Evolutionary conservation across 2,888 invertebrate genomes (phyloP).

Genomic region (Cancer borealis): DNA sequence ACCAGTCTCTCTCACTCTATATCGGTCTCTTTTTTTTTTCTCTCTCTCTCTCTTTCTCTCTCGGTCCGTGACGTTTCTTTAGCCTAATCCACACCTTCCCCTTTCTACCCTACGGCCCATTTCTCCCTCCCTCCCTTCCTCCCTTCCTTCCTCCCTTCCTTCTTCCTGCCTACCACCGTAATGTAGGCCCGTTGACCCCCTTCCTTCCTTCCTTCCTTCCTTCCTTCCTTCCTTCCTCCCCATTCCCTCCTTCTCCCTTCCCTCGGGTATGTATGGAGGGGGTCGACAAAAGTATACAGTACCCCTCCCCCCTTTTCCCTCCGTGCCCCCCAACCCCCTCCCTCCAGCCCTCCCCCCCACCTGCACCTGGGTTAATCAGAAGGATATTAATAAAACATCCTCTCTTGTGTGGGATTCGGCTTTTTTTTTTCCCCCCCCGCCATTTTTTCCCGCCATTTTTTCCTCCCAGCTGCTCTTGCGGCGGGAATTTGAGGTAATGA

Average conservation of each 20-base stretch:
- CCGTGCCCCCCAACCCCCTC: not conserved
- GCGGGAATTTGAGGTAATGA: not conserved
- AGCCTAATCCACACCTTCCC: not conserved
- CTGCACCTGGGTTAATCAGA: slow-evolving; percentile 25
- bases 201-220: not conserved
- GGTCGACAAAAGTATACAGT: not conserved
- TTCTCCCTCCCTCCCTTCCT: slow-evolving; percentile 15
- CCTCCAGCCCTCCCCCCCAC: not conserved
- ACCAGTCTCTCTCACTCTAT: not conserved
- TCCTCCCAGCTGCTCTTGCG: not conserved
- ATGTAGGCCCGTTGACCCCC: slow-evolving; percentile 35
- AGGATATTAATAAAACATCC: slow-evolving; percentile 45
- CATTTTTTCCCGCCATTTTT: slow-evolving; percentile 23
- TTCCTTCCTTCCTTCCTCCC: not conserved
- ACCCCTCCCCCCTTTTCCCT: not conserved
- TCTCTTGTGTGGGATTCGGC: not conserved
- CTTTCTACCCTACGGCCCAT: not conserved
- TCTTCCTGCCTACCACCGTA: not conserved
- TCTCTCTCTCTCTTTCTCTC: not conserved
- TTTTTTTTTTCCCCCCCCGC: not conserved
- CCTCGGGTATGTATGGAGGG: not conserved
- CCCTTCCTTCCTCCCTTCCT: not conserved
- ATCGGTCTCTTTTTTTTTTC: not conserved
- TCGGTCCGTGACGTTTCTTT: not conserved
- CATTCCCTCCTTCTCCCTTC: not conserved